A percentile compares a stretch with the other conserved stretches of the same genome.
Evolutionary conservation across 2,797 vertebrate genomes (phyloP).

Genomic region (Potorous gilbertii): DNA sequence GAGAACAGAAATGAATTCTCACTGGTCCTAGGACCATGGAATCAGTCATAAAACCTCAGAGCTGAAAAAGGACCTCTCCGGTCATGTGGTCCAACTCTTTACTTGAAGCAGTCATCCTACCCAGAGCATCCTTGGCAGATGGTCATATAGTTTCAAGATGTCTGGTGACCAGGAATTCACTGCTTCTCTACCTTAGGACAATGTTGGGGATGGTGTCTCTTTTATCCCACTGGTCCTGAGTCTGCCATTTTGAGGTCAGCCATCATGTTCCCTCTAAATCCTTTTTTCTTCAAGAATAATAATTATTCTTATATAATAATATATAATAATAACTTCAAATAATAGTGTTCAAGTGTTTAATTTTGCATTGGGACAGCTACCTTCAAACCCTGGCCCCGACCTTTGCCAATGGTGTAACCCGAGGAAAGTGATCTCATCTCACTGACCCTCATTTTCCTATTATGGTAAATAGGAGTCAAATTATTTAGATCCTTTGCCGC

Average conservation of each 20-base stretch:
- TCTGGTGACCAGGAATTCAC: neutral
- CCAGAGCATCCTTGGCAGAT: neutral
- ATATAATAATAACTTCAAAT: too few relatives aligned
- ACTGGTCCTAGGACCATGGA: neutral
- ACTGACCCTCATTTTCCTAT: neutral
- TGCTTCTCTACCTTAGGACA: neutral
- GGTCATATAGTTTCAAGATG: neutral
- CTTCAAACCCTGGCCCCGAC: neutral
- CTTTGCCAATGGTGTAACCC: neutral
- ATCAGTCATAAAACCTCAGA: neutral
- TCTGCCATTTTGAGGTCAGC: neutral
- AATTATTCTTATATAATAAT: too few relatives aligned
- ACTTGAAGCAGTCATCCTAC: neutral
- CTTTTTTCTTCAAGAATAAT: neutral
- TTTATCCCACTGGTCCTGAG: neutral
- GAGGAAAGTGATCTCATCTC: neutral
- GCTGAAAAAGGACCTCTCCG: neutral
- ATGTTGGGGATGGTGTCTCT: neutral
- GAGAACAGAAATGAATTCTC: neutral
- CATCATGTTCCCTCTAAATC: neutral
- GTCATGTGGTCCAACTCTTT: neutral
- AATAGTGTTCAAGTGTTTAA: neutral
- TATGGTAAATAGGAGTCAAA: neutral
- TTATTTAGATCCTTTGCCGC: neutral
- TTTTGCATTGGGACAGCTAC: neutral